These are phyloP conservation scores for Macrotus californicus DNA, from an alignment of 2,113 vertebrate species.

Conservation along the genomic window DNA sequence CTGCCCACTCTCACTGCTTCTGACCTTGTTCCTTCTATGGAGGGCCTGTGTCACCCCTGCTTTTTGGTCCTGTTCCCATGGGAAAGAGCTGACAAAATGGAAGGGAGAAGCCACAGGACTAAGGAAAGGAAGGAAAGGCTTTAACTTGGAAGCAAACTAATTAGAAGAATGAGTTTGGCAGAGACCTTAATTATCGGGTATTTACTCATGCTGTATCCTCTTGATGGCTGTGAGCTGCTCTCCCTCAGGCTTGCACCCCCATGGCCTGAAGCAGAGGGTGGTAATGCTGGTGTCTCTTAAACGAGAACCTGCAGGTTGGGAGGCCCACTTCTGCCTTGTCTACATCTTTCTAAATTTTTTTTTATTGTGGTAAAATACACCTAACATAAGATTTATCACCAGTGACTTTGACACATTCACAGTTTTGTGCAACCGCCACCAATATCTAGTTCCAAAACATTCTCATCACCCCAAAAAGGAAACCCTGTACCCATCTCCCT, in stretches of 20 bases:
- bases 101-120: not conserved
- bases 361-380: not conserved
- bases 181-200: not conserved
- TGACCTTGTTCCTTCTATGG: not conserved
- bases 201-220: not conserved
- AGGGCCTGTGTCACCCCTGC: not conserved
- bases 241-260: not conserved
- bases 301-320: not conserved
- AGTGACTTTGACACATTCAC: not conserved
- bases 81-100: not conserved
- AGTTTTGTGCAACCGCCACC: not conserved
- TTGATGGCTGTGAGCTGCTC: not conserved
- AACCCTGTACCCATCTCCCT: too few relatives aligned
- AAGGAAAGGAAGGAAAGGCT: conserved; percentile 21
- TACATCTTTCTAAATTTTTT: not conserved
- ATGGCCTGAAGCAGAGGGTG: rapidly evolving
- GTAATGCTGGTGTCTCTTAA: not conserved
- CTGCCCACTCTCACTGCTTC: not conserved
- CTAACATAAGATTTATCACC: not conserved
- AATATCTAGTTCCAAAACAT: not conserved
- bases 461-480: not conserved
- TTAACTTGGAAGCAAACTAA: conserved; percentile 13
- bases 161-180: not conserved
- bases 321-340: not conserved
- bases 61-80: not conserved